Percentiles rank a stretch among this genome's conserved stretches.
Evolutionary conservation across 2,797 vertebrate species (phyloP).

Genomic region (Rhabdomys pumilio): DNA sequence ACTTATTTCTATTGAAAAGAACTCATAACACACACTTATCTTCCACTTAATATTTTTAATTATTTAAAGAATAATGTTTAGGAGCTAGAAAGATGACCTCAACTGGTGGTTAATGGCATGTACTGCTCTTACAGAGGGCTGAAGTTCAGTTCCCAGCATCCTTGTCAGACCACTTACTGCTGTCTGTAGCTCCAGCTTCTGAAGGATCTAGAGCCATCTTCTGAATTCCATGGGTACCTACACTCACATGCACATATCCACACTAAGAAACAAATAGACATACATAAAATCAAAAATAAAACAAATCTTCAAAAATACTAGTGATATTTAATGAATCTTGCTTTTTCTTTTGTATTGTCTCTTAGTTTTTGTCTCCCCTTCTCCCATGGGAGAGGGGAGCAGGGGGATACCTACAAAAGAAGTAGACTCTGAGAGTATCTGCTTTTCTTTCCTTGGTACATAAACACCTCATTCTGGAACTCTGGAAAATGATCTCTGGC

Average conservation of each 20-base stretch:
- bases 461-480: conserved; percentile 52
- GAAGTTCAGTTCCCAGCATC: not conserved
- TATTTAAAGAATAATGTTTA: conserved; percentile 20
- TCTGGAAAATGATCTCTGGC: conserved; percentile 57
- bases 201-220: not conserved
- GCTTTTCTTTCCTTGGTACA: conserved; percentile 1
- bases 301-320: not conserved
- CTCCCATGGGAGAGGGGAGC: not conserved
- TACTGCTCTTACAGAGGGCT: not conserved
- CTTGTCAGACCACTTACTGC: not conserved
- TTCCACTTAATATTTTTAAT: conserved; percentile 65
- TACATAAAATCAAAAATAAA: not conserved
- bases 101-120: not conserved
- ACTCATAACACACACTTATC: not conserved
- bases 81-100: not conserved
- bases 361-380: not conserved
- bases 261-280: not conserved
- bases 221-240: not conserved
- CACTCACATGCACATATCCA: not conserved
- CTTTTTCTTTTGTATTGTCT: not conserved
- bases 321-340: not conserved
- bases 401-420: not conserved
- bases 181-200: not conserved
- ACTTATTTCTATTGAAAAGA: conserved; percentile 18
- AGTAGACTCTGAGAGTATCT: conserved; percentile 7